Conservation (phyloP, 1,140 invertebrate genomes). For the Carposina sasakii region DNA sequence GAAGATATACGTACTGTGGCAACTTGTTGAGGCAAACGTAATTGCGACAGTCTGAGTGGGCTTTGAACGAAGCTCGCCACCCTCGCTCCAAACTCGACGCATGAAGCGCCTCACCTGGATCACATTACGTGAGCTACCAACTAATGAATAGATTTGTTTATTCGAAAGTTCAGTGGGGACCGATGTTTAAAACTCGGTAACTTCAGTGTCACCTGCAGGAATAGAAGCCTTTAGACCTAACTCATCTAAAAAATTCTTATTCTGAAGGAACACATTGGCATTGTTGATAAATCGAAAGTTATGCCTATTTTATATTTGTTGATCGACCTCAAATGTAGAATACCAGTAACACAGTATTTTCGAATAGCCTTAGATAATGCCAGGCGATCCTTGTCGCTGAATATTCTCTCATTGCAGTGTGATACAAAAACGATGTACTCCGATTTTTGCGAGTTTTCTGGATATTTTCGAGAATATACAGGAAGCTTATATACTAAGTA, state of each 20-base stretch:
- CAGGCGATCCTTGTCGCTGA: not conserved
- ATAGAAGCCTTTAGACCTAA: slow-evolving; percentile 4
- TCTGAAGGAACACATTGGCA: slow-evolving; percentile 8
- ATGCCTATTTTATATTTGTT: slow-evolving; percentile 8
- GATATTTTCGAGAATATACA: not conserved
- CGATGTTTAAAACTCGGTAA: slow-evolving; percentile 5
- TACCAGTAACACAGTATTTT: slow-evolving; percentile 1
- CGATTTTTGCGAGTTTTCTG: not conserved
- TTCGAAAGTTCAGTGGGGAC: slow-evolving; percentile 1
- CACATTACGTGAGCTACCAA: slow-evolving; percentile 3
- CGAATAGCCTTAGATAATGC: slow-evolving; percentile 1
- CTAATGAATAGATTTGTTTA: slow-evolving; percentile 5
- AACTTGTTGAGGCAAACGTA: not conserved
- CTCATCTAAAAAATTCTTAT: slow-evolving; percentile 9
- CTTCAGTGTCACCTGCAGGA: slow-evolving; percentile 6
- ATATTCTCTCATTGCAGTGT: not conserved
- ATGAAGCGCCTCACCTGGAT: slow-evolving; percentile 10
- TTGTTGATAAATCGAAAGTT: slow-evolving; percentile 12
- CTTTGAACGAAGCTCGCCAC: not conserved
- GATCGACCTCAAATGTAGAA: slow-evolving; percentile 4
- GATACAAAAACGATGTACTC: not conserved
- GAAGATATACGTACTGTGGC: not conserved
- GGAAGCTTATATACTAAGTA: not conserved
- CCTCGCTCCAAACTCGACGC: not conserved
- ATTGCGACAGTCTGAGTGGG: slow-evolving; percentile 4